Percentiles rank a stretch among this genome's conserved stretches.
Evolutionary conservation across 2,113 vertebrate genomes (phyloP).

Genomic region (Melanerpes aurifrons): DNA sequence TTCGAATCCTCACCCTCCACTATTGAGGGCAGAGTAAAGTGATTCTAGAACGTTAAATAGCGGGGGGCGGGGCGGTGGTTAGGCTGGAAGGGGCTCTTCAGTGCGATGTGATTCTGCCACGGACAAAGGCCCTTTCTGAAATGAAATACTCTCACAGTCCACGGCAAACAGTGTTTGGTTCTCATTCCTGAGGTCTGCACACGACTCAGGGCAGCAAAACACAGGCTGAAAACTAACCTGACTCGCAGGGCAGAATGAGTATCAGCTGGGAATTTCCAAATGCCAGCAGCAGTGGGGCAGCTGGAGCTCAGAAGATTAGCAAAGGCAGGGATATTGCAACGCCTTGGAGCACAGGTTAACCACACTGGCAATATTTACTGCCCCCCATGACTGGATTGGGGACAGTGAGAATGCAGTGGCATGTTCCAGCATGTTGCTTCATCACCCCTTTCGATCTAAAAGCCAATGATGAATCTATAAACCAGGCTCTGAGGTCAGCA

Average conservation of each 20-base stretch:
- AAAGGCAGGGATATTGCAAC: background rate
- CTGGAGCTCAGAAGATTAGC: background rate
- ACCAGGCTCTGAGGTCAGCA: constrained; percentile 8
- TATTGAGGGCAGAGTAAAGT: background rate
- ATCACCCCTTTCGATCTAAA: background rate
- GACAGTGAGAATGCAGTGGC: background rate
- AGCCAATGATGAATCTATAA: constrained; percentile 35
- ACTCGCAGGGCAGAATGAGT: background rate
- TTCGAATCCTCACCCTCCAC: background rate
- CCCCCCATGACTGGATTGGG: background rate
- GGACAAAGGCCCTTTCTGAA: constrained; percentile 10
- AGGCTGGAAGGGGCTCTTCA: background rate
- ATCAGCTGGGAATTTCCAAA: constrained; percentile 5
- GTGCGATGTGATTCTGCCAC: background rate
- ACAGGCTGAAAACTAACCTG: constrained; percentile 5
- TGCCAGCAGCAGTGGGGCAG: background rate
- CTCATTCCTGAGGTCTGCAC: constrained; percentile 8
- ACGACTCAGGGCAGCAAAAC: background rate
- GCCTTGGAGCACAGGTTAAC: background rate
- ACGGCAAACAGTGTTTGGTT: background rate
- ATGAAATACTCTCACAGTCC: background rate
- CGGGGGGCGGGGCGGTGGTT: too few relatives aligned
- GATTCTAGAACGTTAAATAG: background rate
- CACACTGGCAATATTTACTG: background rate
- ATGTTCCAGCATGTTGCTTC: background rate